Base-by-base conservation (phyloP, 2,113 vertebrate genomes). In the Ailurus styani region DNA sequence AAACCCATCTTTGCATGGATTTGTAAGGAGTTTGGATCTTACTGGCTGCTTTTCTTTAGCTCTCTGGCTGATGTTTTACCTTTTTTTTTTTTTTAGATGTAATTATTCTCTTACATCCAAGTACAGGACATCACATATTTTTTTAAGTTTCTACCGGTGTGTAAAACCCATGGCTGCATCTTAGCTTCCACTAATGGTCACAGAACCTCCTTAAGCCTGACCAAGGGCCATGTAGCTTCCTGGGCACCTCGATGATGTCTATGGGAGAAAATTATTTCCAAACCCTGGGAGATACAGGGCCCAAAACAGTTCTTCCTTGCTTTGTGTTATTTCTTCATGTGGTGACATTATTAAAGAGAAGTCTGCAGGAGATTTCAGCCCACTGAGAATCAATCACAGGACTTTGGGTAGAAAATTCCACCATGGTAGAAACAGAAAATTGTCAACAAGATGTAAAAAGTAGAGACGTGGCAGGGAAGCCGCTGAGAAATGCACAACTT, bases 301-400 rank as follows among this genome's bases (percentile, higher is more conserved):
- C 25, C 42, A 78, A 77, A 52, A 40, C 37, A 95, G 17, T 37
- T 50, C 29, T 52, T 57, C 11, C 42, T 92, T 77, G 6, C 42
- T 91, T 85, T 87, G 37, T 62, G 9, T 21, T 79, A 31, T 95
- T 88, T 54, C 55, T 88, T 34, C 47, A 4, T 23, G 20, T 45
- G 14, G 34, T 90, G 52, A 68, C 18, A 88, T 91, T 87, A 90
- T 86, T 91, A 52, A 75, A 94, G 55, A 52, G 82, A 77, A 96
- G 73, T 83, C 91, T 62, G 45, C 25, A 84, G 75, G 62, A 93
- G 90, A 96, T 70, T 47, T 31, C 52, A 97, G 15, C 66, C 81
- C 40, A 21, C 66, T 75, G 83, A 78, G 47, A 62, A 78, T 91
- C 73, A 75, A 89, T 73, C 23, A 14, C 72, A 89, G 54, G 50